Conservation (phyloP, 2,888 invertebrate species). For the Chorisops tibialis region DNA sequence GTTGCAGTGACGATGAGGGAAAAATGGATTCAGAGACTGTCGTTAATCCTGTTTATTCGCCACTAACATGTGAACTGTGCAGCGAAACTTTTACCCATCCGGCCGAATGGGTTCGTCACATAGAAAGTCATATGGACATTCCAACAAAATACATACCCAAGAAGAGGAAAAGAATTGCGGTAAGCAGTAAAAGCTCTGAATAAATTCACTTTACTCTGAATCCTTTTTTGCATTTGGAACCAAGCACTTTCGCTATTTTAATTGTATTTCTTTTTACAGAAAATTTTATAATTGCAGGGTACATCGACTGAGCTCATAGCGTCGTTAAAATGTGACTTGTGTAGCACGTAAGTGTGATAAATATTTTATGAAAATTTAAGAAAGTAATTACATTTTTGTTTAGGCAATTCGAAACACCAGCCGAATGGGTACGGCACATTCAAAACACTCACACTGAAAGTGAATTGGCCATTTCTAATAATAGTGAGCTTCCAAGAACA, state of each 20-base stretch:
- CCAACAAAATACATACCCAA: conserved; percentile 53
- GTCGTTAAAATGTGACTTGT: conserved; percentile 74
- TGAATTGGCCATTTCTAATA: conserved; percentile 75
- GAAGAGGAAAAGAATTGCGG: conserved; percentile 58
- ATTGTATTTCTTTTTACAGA: conserved; percentile 28
- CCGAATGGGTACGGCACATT: conserved; percentile 83
- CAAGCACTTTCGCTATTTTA: conserved; percentile 8
- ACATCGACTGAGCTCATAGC: conserved; percentile 70
- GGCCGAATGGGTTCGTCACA: conserved; percentile 79
- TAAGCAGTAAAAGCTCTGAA: too few species aligned
- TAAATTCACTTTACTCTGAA: too few species aligned
- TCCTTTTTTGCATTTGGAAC: too few species aligned
- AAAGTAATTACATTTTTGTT: conserved; percentile 1
- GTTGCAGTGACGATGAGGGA: conserved; percentile 17
- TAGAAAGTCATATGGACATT: conserved; percentile 72
- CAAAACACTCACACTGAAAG: conserved; percentile 78
- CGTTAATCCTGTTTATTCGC: conserved; percentile 61
- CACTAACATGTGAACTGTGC: conserved; percentile 77
- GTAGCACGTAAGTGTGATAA: conserved; percentile 59
- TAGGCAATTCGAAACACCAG: conserved; percentile 68
- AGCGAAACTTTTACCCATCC: conserved; percentile 79
- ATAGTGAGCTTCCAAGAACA: conserved; percentile 62
- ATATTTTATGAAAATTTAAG: too few species aligned
- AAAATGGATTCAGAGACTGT: conserved; percentile 38
- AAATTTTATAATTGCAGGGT: conserved; percentile 51